A percentile compares a stretch with the other conserved stretches of the same genome.
phyloP scores from a whole-genome alignment of 2,888 invertebrate species.

The Baccha elongata region DNA sequence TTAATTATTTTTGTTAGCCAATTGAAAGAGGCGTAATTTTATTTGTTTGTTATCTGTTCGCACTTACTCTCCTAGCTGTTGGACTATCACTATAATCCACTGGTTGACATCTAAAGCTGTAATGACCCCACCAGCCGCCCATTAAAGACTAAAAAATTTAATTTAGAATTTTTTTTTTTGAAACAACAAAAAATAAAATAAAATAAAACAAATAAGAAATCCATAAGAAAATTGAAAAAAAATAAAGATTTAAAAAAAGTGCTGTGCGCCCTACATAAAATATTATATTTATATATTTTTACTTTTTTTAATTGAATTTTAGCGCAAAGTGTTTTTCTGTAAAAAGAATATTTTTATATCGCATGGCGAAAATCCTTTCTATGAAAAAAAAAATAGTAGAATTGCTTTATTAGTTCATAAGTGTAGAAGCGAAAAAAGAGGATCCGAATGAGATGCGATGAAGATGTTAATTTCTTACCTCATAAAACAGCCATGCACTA shows the following conservation, averaged over 20 bases:
- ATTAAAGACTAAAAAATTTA: slow-evolving; percentile 88
- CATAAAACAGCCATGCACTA: slow-evolving; percentile 94
- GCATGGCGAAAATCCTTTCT: slow-evolving; percentile 63
- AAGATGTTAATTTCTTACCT: slow-evolving; percentile 86
- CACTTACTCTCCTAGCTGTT: slow-evolving; percentile 92
- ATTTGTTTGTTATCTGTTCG: slow-evolving; percentile 72
- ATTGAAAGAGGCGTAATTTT: slow-evolving; percentile 52
- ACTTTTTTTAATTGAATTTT: not conserved
- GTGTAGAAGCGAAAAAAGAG: slow-evolving; percentile 70
- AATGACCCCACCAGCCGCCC: slow-evolving; percentile 95
- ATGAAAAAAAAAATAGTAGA: slow-evolving; percentile 63
- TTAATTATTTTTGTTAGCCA: slow-evolving; percentile 18
- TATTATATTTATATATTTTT: slow-evolving; percentile 36
- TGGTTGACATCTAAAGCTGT: slow-evolving; percentile 94
- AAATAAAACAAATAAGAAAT: slow-evolving; percentile 69
- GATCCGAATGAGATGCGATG: slow-evolving; percentile 56
- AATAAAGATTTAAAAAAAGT: too few relatives aligned
- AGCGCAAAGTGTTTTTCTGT: too few relatives aligned
- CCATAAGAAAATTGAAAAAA: slow-evolving; percentile 58
- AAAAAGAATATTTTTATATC: slow-evolving; percentile 36
- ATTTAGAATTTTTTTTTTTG: slow-evolving; percentile 44
- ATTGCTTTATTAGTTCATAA: slow-evolving; percentile 71
- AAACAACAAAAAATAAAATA: slow-evolving; percentile 76
- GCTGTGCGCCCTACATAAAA: slow-evolving; percentile 36
- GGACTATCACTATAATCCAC: slow-evolving; percentile 93